A percentile compares a stretch with the other conserved stretches of the same genome.
phyloP scores from a whole-genome alignment of 2,888 invertebrate genomes.

The Spilarctia lutea region DNA sequence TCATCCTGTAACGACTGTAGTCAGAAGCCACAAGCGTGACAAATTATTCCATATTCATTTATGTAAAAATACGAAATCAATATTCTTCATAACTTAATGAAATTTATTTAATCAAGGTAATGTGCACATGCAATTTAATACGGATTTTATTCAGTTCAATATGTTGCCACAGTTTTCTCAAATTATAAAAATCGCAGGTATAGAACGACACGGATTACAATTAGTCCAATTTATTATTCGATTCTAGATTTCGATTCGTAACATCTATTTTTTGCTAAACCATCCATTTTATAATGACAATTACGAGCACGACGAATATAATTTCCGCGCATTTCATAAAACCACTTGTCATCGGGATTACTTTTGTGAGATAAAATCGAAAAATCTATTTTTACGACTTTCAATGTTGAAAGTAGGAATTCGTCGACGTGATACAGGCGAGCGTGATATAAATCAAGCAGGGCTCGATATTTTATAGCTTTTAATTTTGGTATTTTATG shows the following conservation, averaged over 20 bases:
- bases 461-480: slow-evolving; percentile 77
- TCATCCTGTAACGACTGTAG: too few relatives aligned
- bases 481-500: slow-evolving; percentile 82
- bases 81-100: too few relatives aligned
- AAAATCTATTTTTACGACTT: slow-evolving; percentile 64
- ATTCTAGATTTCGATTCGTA: too few relatives aligned
- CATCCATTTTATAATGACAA: slow-evolving; percentile 31
- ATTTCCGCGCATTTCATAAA: slow-evolving; percentile 44
- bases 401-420: slow-evolving; percentile 67
- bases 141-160: slow-evolving; percentile 31
- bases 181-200: not conserved
- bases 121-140: slow-evolving; percentile 8
- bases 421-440: slow-evolving; percentile 62
- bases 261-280: slow-evolving; percentile 9
- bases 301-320: slow-evolving; percentile 28
- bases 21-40: too few relatives aligned
- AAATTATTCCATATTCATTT: too few relatives aligned
- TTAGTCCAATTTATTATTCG: slow-evolving; percentile 14
- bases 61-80: too few relatives aligned
- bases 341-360: slow-evolving; percentile 44
- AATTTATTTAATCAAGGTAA: too few relatives aligned
- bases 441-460: slow-evolving; percentile 73
- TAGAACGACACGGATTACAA: slow-evolving; percentile 1
- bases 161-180: slow-evolving; percentile 21
- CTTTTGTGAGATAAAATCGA: slow-evolving; percentile 49